Evolutionary conservation across 2,888 invertebrate genomes (phyloP).

Genomic region (Zaprionus lineosus): DNA sequence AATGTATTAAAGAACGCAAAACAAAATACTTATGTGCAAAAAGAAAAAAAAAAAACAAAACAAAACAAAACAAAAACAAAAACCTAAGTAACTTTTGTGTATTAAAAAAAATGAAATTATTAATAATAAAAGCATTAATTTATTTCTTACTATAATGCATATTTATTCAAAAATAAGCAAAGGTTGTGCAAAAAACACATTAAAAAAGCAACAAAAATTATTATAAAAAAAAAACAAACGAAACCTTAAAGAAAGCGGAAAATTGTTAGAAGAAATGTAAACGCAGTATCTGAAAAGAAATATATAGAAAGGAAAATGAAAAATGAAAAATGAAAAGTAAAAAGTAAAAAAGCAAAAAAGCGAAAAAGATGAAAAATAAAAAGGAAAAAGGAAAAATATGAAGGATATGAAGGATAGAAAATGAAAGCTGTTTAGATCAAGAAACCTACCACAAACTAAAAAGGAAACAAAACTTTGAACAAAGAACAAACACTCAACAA

Average conservation of each 20-base stretch:
- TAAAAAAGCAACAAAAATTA: slow-evolving; percentile 65
- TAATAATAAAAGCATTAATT: slow-evolving; percentile 68
- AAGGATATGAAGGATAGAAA: too few relatives aligned
- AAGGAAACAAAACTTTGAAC: slow-evolving; percentile 41
- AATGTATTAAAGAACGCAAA: slow-evolving; percentile 46
- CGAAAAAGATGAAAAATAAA: too few relatives aligned
- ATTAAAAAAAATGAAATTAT: slow-evolving; percentile 52
- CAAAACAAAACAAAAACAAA: too few relatives aligned
- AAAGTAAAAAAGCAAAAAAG: slow-evolving; percentile 2
- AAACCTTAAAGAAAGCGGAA: slow-evolving; percentile 50
- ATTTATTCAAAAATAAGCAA: slow-evolving; percentile 77
- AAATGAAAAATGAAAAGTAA: slow-evolving; percentile 34
- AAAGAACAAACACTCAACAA: slow-evolving; percentile 74
- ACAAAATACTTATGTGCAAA: slow-evolving; percentile 49
- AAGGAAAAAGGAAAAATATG: too few relatives aligned
- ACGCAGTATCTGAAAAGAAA: slow-evolving; percentile 36
- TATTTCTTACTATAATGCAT: slow-evolving; percentile 79
- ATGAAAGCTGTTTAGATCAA: slow-evolving; percentile 53
- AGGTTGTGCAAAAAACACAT: slow-evolving; percentile 78
- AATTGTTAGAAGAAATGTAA: slow-evolving; percentile 58
- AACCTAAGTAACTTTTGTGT: slow-evolving; percentile 58
- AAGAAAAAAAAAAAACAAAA: too few relatives aligned
- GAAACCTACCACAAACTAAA: slow-evolving; percentile 48
- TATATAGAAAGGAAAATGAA: slow-evolving; percentile 34
- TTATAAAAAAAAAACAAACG: slow-evolving; percentile 48